phyloP scores from a whole-genome alignment of 2,113 vertebrate species.

The Colius striatus region DNA sequence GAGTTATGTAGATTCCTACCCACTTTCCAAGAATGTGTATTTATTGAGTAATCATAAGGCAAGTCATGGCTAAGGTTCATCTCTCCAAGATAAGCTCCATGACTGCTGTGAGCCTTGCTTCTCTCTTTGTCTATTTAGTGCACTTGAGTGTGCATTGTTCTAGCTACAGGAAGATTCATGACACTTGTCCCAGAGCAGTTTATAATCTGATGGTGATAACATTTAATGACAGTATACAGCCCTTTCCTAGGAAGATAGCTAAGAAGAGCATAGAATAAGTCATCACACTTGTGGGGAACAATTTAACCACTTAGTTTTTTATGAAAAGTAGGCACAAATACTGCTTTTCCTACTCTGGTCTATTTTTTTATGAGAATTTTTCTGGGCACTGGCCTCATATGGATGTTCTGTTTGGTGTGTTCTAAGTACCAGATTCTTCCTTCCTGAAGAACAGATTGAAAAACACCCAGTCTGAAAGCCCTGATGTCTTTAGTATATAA shows the following conservation, averaged over 20 bases:
- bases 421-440: neutral
- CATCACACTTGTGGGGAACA: neutral
- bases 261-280: neutral
- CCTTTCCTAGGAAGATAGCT: neutral
- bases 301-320: neutral
- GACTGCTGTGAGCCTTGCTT: neutral
- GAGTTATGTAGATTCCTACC: neutral
- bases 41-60: neutral
- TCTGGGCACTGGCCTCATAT: too few relatives aligned
- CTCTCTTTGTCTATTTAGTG: neutral
- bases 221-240: neutral
- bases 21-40: neutral
- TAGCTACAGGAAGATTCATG: neutral
- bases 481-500: neutral
- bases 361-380: neutral
- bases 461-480: neutral
- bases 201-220: neutral
- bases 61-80: neutral
- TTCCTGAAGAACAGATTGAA: neutral
- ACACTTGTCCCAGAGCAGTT: fast-evolving
- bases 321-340: neutral
- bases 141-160: neutral
- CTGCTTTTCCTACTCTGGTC: neutral
- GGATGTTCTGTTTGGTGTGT: neutral
- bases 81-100: neutral